Percentiles rank a stretch among this genome's conserved stretches.
phyloP scores from a whole-genome alignment of 2,797 vertebrate genomes.

The Hydrocynus forskahlii region DNA sequence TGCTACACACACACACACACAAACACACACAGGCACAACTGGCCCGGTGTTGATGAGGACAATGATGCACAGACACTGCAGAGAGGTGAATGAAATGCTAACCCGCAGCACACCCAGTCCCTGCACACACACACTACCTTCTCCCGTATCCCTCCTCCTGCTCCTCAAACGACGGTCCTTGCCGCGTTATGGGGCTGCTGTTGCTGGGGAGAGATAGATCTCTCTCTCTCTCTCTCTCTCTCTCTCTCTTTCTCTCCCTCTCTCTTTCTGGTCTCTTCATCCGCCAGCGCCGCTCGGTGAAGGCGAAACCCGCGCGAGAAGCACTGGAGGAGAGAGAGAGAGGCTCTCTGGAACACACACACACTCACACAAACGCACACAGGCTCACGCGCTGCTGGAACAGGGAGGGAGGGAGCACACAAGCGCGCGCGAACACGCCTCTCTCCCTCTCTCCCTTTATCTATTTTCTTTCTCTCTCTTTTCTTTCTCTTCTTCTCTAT shows the following conservation, averaged over 20 bases:
- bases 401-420: constrained; percentile 59
- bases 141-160: background rate
- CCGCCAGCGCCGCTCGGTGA: background rate
- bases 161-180: background rate
- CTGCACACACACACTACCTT: background rate
- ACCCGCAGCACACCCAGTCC: background rate
- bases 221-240: constrained; percentile 5
- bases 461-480: constrained; percentile 45
- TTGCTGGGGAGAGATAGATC: background rate
- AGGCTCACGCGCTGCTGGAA: constrained; percentile 61
- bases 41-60: background rate
- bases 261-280: constrained; percentile 1
- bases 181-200: background rate
- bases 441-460: constrained; percentile 53
- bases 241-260: background rate
- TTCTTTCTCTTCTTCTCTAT: constrained; percentile 52
- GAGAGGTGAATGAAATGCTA: background rate
- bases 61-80: background rate
- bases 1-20: too few relatives aligned
- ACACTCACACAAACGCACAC: constrained; percentile 19
- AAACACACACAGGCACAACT: background rate
- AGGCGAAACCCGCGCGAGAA: constrained; percentile 5
- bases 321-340: background rate
- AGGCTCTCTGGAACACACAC: constrained; percentile 25
- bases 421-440: constrained; percentile 61